Evolutionary conservation across 2,797 vertebrate genomes (phyloP), one percentile per base, ranked within the genome.

Genomic region (Anniella stebbinsi): DNA sequence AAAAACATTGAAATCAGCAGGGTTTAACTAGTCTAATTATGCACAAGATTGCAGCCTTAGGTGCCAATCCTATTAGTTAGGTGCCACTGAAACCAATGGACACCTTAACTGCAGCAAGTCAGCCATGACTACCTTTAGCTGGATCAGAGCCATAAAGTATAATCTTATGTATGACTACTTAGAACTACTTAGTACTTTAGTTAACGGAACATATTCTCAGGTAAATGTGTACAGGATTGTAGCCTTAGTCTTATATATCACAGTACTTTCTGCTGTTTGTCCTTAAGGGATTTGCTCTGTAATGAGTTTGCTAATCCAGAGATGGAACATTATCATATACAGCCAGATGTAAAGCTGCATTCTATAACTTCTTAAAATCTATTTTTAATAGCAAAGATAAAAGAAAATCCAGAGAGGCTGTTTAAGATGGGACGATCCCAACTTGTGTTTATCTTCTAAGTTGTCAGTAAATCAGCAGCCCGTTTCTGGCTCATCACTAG

Each of bases 391-490:
- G 21, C 48, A 78, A 63, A 82, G 30, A 48, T 15, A 51, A 15
- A 54, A 70, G 66, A 57, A 66, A 84, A 77, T 45, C 57, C 45
- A 67, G 51, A 80, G 30, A 75, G 54, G 41, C 54, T 86, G 60
- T 36, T 83, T 76, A 67, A 90, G 33, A 82, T 63, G 25, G 41
- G 10, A 1, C 28, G 48, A 72, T 36, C 84, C 8, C 23, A 86
- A 1, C 15, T 25, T 73, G 25, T 75, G 18, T n/a, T 23, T 54
- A 36, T 86, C 57, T 86, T 73, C 69, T 66, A 28, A 45, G 23
- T 72, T 86, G 67, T 72, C n/a, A 33, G 10, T 72, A 81, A 81
- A 66, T 51, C 77, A 90, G 83, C 75, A 89, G 83, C 36, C 33
- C 76, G 48, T 81, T 88, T 41, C 54, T 66, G 73, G 73, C 57